Evolutionary conservation across 2,888 invertebrate genomes (phyloP), one percentile per base, ranked within the genome.

Genomic region (Pycnomerus fuliginosus): DNA sequence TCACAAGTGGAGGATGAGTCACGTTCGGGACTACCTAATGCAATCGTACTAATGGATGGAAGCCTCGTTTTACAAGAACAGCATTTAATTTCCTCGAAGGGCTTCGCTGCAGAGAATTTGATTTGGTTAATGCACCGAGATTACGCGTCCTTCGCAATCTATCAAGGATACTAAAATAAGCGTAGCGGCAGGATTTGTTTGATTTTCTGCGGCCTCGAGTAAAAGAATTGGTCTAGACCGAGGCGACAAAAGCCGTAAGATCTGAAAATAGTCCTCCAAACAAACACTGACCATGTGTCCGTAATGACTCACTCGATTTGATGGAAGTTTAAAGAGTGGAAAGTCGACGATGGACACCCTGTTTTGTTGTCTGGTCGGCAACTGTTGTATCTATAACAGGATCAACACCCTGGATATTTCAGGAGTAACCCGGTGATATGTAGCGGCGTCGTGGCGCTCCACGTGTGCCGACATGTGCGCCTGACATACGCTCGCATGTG

Each of bases 401-500:
- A 20, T 20, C 20, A 7, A 5, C 5, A 20, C 12, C 28, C 31
- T 43, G 33, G 44, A 34, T 44, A 44, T 44, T 44, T 44, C 39
- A 34, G 30, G 44, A 25, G 25, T 25, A 25, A 31, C 31, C 44
- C 55, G 57, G 76, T 74, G 65, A 64, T 65, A 64, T 65, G 64
- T 62, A 53, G 59, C 61, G 64, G 66, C 78, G 76, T 78, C 79
- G 78, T 76, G 79, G 77, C 78, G 79, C 77, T 74, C 74, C 68
- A 75, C 76, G 76, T 68, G 67, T 62, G 61, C 64, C 65, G 60
- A 65, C 69, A 67, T 66, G 68, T 66, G 67, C 66, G 62, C 55
- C 75, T 70, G 76, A 79, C 79, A 79, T 78, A 78, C 79, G 78
- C 72, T 76, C 75, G 64, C 69, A 68, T 66, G 62, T 68, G 68